These are phyloP conservation scores for Fregetta grallaria DNA, from an alignment of 2,113 vertebrate genomes.

Conservation along the genomic window DNA sequence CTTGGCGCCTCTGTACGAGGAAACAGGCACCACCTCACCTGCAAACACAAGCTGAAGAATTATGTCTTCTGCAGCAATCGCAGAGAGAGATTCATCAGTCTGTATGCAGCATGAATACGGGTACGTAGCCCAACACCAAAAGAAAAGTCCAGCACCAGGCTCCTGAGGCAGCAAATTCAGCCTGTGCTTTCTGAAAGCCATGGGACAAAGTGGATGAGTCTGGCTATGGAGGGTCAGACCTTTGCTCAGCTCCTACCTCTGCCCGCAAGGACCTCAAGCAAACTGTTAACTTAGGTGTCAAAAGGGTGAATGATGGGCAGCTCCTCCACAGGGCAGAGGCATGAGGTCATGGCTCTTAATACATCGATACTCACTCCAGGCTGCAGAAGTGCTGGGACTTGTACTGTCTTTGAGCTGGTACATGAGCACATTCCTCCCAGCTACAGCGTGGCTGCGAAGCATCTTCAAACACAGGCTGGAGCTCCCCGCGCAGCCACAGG, in stretches of 20 bases:
- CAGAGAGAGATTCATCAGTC: neutral
- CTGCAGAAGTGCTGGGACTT: neutral
- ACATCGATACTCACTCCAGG: neutral
- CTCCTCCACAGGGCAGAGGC: neutral
- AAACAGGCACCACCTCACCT: neutral
- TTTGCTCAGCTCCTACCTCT: neutral
- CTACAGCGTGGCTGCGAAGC: neutral
- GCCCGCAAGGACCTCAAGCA: neutral
- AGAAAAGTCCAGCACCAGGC: neutral
- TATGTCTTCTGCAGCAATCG: neutral
- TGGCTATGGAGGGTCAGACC: neutral
- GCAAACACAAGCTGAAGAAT: neutral
- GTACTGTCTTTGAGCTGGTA: neutral
- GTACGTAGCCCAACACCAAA: neutral
- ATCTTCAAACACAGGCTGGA: neutral
- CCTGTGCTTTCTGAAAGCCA: neutral
- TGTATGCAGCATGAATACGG: neutral
- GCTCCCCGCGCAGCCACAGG: rapidly evolving
- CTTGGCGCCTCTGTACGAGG: neutral
- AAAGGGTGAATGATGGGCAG: neutral
- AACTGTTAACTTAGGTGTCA: neutral
- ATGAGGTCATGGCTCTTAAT: neutral
- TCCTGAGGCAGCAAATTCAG: neutral
- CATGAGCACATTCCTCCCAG: neutral
- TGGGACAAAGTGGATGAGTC: neutral